Percentiles rank a stretch among this genome's conserved stretches.
Conservation (phyloP, 2,797 vertebrate species). For the Coranthus polyacanthus region DNA sequence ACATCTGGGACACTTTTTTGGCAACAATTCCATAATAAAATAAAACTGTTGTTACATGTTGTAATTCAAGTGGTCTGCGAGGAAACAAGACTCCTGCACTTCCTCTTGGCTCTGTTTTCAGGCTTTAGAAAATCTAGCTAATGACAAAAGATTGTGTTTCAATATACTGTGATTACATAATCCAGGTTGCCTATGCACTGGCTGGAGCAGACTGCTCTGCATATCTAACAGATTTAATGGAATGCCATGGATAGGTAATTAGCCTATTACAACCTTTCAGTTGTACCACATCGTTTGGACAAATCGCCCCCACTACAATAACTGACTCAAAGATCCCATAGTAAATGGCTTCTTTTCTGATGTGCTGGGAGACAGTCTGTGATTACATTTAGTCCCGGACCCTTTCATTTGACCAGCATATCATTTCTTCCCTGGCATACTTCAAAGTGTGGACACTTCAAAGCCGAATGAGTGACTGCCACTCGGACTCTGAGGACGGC, state of each 20-base stretch:
- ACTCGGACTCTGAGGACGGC: slow-evolving; percentile 79
- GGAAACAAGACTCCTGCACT: no score
- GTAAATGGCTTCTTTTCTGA: slow-evolving; percentile 76
- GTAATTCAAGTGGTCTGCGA: no score
- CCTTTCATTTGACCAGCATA: slow-evolving; percentile 82
- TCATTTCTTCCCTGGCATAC: slow-evolving; percentile 76
- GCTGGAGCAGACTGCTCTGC: slow-evolving; percentile 33
- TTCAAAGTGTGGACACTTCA: slow-evolving; percentile 83
- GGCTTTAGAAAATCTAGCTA: no score
- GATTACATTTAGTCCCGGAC: slow-evolving; percentile 76
- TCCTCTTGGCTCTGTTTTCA: no score
- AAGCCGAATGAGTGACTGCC: slow-evolving; percentile 79
- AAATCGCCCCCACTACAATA: slow-evolving; percentile 66
- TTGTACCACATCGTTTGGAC: slow-evolving; percentile 64
- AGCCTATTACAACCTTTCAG: slow-evolving; percentile 76
- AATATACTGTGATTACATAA: slow-evolving; percentile 29
- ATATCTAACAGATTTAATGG: slow-evolving; percentile 65
- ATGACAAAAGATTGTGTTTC: no score
- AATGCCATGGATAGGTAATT: slow-evolving; percentile 72
- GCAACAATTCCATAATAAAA: no score
- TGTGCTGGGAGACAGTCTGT: slow-evolving; percentile 74
- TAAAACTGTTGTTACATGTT: no score
- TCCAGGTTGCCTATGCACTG: slow-evolving; percentile 18
- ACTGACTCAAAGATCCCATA: slow-evolving; percentile 59
- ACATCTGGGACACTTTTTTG: no score